Conservation (phyloP, 2,888 invertebrate species). For the Limenitis camilla region DNA sequence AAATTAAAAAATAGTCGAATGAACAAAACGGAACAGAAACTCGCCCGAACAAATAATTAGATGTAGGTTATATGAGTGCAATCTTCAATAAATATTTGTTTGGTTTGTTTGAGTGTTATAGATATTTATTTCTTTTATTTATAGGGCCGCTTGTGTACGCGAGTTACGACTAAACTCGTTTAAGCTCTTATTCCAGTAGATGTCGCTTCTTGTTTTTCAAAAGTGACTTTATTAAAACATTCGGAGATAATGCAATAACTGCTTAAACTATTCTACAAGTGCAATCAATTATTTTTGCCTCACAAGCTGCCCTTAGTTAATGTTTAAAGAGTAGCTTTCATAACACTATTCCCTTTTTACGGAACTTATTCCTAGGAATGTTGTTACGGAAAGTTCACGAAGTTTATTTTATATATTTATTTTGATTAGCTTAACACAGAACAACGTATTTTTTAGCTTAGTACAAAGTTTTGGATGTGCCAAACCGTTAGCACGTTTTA, state of each 20-base stretch:
- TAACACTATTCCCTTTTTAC: not conserved
- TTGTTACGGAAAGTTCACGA: no score
- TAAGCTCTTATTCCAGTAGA: no score
- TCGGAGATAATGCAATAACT: no score
- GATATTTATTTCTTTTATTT: conserved; percentile 27
- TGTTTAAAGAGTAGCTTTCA: no score
- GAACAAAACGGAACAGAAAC: conserved; percentile 70
- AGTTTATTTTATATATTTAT: conserved; percentile 45
- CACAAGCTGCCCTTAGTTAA: no score
- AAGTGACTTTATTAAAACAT: no score
- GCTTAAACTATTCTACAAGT: no score
- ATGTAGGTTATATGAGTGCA: conserved; percentile 61
- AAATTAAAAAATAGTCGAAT: conserved; percentile 53
- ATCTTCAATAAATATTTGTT: conserved; percentile 57
- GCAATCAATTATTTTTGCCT: no score
- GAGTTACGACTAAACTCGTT: no score
- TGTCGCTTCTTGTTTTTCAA: no score
- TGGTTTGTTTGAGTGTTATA: conserved; percentile 43
- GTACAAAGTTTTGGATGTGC: conserved; percentile 69
- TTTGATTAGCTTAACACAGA: conserved; percentile 57
- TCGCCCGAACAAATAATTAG: conserved; percentile 70
- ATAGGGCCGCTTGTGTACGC: conserved; percentile 29
- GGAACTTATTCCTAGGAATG: not conserved
- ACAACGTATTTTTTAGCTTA: conserved; percentile 64
- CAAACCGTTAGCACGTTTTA: conserved; percentile 62